phyloP scores from a whole-genome alignment of 2,888 invertebrate species.

The Polyploca ridens region DNA sequence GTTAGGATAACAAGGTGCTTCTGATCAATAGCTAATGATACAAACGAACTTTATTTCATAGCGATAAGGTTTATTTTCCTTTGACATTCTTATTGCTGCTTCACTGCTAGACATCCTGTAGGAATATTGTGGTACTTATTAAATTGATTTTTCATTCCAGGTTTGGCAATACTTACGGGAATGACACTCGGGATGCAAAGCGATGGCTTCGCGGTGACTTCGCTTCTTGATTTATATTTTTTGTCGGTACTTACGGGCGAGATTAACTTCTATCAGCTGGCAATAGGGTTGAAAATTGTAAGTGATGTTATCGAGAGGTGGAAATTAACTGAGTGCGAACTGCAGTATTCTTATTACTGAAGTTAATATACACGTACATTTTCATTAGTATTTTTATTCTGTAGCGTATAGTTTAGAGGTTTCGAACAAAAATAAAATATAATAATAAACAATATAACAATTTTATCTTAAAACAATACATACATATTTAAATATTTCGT shows the following conservation, averaged over 20 bases:
- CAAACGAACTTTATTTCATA: too few species aligned
- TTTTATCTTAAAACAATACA: conserved; percentile 21
- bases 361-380: conserved; percentile 3
- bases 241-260: conserved; percentile 14
- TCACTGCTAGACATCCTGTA: too few species aligned
- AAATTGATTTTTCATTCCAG: conserved; percentile 59
- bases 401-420: too few species aligned
- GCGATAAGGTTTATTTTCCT: too few species aligned
- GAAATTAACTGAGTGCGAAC: conserved; percentile 26
- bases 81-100: too few species aligned
- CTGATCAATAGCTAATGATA: too few species aligned
- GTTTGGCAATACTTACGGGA: conserved; percentile 90
- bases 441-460: conserved; percentile 13
- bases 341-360: background rate
- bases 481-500: background rate
- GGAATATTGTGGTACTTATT: too few species aligned
- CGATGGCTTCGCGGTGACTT: conserved; percentile 89
- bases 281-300: conserved; percentile 33
- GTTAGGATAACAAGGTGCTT: too few species aligned
- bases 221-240: conserved; percentile 49
- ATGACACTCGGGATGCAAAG: conserved; percentile 89
- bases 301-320: conserved; percentile 34
- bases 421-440: too few species aligned
- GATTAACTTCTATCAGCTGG: conserved; percentile 19
- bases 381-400: background rate